Percentiles rank a stretch among this genome's conserved stretches.
Evolutionary conservation across 2,113 vertebrate genomes (phyloP).

Genomic region (Oxyura jamaicensis): DNA sequence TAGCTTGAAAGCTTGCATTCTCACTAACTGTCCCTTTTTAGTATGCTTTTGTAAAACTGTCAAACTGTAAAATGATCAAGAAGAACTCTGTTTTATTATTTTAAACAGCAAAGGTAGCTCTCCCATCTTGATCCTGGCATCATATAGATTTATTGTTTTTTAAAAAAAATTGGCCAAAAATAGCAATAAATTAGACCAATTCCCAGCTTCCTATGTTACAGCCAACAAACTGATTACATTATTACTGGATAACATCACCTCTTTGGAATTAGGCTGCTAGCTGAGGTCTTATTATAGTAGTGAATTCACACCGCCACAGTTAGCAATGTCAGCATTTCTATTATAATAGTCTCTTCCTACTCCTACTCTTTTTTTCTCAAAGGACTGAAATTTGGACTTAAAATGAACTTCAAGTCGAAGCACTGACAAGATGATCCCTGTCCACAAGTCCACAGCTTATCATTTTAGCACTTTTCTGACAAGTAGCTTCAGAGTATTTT

Average conservation of each 20-base stretch:
- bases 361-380: constrained; percentile 12
- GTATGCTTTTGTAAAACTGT: constrained; percentile 35
- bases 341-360: constrained; percentile 30
- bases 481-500: background rate
- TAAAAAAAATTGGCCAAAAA: background rate
- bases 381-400: constrained; percentile 67
- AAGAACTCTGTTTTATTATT: constrained; percentile 27
- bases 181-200: constrained; percentile 10
- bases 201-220: constrained; percentile 38
- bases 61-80: constrained; percentile 32
- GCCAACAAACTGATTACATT: constrained; percentile 44
- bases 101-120: constrained; percentile 29
- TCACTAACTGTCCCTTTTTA: constrained; percentile 45
- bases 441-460: background rate
- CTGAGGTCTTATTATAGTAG: background rate
- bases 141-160: background rate
- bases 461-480: constrained; percentile 28
- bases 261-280: constrained; percentile 48
- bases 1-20: constrained; percentile 30
- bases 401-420: constrained; percentile 60
- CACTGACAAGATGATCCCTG: constrained; percentile 4
- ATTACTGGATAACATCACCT: constrained; percentile 58
- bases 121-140: background rate
- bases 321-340: constrained; percentile 61
- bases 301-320: constrained; percentile 13